These are phyloP conservation scores for Adelognathus sp. DNA, from an alignment of 2,888 invertebrate species.

Conservation along the genomic window DNA sequence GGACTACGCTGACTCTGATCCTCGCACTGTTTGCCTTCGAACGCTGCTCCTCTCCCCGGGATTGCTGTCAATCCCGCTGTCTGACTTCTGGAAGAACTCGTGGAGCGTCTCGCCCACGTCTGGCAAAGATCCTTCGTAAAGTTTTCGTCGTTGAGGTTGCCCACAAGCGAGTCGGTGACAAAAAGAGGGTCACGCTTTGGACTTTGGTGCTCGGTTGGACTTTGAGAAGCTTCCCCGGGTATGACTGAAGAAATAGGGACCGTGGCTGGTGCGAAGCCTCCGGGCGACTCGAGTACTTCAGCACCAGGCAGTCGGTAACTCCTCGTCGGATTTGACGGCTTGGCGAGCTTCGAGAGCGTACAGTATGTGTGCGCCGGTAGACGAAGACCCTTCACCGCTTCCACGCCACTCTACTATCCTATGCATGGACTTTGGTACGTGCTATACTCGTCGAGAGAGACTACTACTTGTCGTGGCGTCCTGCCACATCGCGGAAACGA, in stretches of 20 bases:
- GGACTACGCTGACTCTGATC: neutral
- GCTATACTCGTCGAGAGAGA: constrained; percentile 32
- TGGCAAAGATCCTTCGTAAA: neutral
- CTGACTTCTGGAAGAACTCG: neutral
- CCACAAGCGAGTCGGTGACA: neutral
- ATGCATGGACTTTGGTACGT: constrained; percentile 71
- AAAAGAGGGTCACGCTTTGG: neutral
- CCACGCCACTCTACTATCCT: constrained; percentile 69
- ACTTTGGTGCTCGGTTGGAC: neutral
- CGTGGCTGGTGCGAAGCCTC: constrained; percentile 26
- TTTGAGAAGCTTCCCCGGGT: constrained; percentile 32
- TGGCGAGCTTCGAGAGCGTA: constrained; percentile 46
- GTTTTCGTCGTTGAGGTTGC: neutral
- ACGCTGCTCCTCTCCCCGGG: neutral
- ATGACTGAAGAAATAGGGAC: neutral
- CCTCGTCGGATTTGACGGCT: constrained; percentile 67
- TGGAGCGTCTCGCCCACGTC: neutral
- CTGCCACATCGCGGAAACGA: constrained; percentile 43
- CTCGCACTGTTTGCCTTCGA: neutral
- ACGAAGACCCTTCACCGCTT: constrained; percentile 40
- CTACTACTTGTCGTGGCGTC: constrained; percentile 42
- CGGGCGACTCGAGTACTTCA: constrained; percentile 25
- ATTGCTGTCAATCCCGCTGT: constrained; percentile 12
- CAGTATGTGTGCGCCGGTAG: constrained; percentile 23
- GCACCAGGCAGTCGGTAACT: constrained; percentile 53